Percentiles rank a stretch among this genome's conserved stretches.
Evolutionary conservation across 2,113 vertebrate genomes (phyloP).

Genomic region (Tyto alba): DNA sequence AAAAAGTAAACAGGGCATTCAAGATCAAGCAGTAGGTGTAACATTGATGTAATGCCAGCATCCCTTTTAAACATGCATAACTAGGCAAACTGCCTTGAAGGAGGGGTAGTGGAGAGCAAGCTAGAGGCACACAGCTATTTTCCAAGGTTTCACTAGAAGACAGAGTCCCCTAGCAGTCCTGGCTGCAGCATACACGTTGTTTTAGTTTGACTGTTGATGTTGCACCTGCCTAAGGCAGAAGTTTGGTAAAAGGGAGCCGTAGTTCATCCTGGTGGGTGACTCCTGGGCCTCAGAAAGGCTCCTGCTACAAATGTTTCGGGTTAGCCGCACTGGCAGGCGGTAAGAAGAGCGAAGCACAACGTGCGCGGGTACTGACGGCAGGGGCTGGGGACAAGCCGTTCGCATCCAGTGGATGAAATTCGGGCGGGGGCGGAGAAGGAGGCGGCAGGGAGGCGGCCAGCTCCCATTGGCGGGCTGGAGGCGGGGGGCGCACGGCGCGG

Average conservation of each 20-base stretch:
- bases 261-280: background rate
- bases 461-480: fast-evolving
- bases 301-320: background rate
- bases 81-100: background rate
- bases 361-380: background rate
- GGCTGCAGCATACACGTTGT: background rate
- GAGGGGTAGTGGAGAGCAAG: background rate
- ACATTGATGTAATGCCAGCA: background rate
- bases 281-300: background rate
- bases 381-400: background rate
- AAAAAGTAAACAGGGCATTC: background rate
- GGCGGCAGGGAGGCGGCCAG: background rate
- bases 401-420: fast-evolving
- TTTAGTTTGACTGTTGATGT: background rate
- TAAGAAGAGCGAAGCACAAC: background rate
- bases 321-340: background rate
- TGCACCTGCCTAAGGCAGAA: background rate
- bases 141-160: background rate
- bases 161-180: background rate
- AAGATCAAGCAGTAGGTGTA: background rate
- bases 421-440: too few species aligned
- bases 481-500: background rate
- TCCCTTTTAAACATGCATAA: background rate
- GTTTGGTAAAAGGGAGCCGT: background rate
- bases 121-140: background rate